Base-by-base conservation (phyloP, 1,140 invertebrate genomes). In the Drosophila lowei region DNA sequence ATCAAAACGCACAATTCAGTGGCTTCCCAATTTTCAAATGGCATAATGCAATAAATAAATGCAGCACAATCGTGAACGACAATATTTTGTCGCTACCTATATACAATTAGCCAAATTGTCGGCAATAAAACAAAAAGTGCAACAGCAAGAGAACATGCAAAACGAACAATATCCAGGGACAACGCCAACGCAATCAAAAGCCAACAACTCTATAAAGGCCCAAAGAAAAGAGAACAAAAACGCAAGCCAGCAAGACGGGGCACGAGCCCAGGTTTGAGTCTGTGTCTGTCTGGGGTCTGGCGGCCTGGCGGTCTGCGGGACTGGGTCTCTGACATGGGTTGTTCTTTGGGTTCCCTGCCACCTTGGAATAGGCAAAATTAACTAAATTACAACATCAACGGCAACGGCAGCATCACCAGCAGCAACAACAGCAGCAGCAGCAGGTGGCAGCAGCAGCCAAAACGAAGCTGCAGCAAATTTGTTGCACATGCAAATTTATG, bases 401-500 rank as follows among this genome's bases (percentile, higher is more conserved):
- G 38, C 56, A 77, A 72, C 47, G 55, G 30, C 62, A 63, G 50
- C 47, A 42, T 15, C 57, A 52, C 23, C 66, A 52, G 21, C 56
- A 65, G 11, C 34, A 38, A 11, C 34, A 38, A 11, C 34, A 38
- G 8, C 34, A 38, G 11, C 34, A 38, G 30, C 30, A 34, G 11
- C 11, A 13, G 34, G 34, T 38, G 50, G 50, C 52, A 56, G 30
- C 47, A 61, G 38, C 52, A 53, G 43, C 65, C 41, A 77, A 68
- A 72, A 60, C 63, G 62, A 43, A 73, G 59, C 75, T 49, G 58
- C 67, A 88, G 79, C 79, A 88, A 88, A 88, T 88, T 88, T 88
- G 83, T 88, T 83, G 83, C 78, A 72, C 84, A 89, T 89, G 84
- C 84, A 89, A 89, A 89, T 89, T 89, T 89, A 89, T 89, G 84